Evolutionary conservation across 2,888 invertebrate species (phyloP), one percentile per base, ranked within the genome.

Genomic region (Onchidella celtica): DNA sequence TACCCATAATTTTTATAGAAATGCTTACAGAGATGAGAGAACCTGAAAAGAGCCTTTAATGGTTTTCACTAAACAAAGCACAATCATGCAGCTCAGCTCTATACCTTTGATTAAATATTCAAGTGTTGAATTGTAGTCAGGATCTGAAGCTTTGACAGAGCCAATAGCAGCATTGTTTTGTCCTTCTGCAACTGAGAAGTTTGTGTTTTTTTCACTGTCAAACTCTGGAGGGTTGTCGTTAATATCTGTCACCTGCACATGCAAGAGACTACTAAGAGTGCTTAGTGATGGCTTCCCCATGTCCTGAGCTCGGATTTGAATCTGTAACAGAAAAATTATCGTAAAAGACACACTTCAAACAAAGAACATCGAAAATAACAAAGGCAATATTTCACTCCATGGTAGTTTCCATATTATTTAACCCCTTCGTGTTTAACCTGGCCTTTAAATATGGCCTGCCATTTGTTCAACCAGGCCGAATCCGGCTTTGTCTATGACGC

Each of bases 151-250:
- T 11, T 59, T 40, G 4, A 84, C 82, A 14, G 27, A 21, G 3
- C 82, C 84, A 27, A 84, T 65, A 21, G 4, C n/a, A 1, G 29
- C 24, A 14, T 6, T 0, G 3, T 4, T 55, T 1, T 32, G 38
- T n/a, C 32, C 59, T 32, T 84, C 84, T 0, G 29, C 17, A 17
- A 81, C 74, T 0, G 17, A 29, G 68, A 81, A 83, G 59, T 24
- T 57, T 36, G 66, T 40, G 24, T 29, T 61, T 14, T 11, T n/a
- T 24, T 17, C 61, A 14, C 21, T 14, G 34, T 63, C 47, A 76
- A 84, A 84, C 38, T 32, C 29, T 27, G 84, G 82, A 36, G 57
- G 38, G 68, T 84, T 66, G 74, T 84, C 82, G 73, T 82, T 82
- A 14, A 59, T 40, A 63, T 84, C 84, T 57, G 29, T 32, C 4